phyloP scores from a whole-genome alignment of 92 coral and sea anemone species.

The Epizoanthus illoricatus region DNA sequence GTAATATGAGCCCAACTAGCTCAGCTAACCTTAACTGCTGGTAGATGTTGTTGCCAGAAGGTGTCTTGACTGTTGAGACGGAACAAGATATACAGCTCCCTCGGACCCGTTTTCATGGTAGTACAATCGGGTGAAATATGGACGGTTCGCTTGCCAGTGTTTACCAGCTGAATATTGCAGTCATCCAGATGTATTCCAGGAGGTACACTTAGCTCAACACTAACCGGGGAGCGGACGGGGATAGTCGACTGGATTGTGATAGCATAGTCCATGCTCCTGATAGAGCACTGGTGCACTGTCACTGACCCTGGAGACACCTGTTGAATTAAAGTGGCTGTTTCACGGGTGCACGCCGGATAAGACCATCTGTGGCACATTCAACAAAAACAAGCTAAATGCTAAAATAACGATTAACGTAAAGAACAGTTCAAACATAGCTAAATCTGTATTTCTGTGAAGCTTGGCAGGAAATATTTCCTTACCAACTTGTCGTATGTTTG shows the following conservation, averaged over 20 bases:
- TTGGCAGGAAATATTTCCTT: too few species aligned
- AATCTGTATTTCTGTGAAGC: too few species aligned
- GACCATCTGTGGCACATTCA: too few species aligned
- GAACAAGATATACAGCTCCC: slow-evolving; percentile 2
- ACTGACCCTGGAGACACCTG: slow-evolving; percentile 32
- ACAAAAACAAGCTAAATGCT: neutral
- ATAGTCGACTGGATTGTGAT: slow-evolving; percentile 30
- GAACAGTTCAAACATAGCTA: too few species aligned
- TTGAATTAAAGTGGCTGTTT: neutral
- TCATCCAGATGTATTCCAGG: slow-evolving; percentile 23
- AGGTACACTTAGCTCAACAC: slow-evolving; percentile 20
- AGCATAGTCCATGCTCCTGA: neutral
- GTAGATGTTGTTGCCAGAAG: slow-evolving; percentile 21
- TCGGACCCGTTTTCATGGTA: slow-evolving; percentile 12
- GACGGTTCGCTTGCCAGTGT: slow-evolving; percentile 22
- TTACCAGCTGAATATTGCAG: slow-evolving; percentile 27
- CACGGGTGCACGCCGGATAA: too few species aligned
- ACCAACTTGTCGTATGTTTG: too few species aligned
- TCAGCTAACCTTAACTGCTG: slow-evolving; percentile 25
- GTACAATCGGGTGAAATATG: slow-evolving; percentile 26
- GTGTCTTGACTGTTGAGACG: slow-evolving; percentile 9
- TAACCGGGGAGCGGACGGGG: slow-evolving; percentile 29
- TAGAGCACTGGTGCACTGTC: slow-evolving; percentile 18
- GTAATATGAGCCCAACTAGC: neutral
- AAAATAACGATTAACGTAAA: too few species aligned